Evolutionary conservation across 2,888 invertebrate genomes (phyloP).

Genomic region (Melinopterus prodromus): DNA sequence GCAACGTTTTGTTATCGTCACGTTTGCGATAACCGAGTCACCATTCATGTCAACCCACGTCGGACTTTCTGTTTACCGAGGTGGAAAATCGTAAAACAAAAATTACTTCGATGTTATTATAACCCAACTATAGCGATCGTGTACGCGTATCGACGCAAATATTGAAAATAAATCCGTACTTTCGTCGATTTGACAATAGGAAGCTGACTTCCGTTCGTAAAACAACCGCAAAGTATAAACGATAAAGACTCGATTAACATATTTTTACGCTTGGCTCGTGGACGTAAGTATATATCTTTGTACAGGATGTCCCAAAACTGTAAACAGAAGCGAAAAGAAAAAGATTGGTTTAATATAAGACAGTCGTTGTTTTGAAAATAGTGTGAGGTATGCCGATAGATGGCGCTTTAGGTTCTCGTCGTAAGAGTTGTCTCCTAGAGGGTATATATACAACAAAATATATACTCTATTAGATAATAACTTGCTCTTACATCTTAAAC

Average conservation of each 20-base stretch:
- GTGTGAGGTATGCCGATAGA: too few species aligned
- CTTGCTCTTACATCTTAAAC: too few species aligned
- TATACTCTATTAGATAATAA: too few species aligned
- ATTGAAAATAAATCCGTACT: neutral
- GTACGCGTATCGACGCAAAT: neutral
- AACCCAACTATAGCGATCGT: too few species aligned
- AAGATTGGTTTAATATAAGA: too few species aligned
- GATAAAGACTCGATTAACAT: neutral
- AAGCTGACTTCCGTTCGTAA: neutral
- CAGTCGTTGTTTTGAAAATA: too few species aligned
- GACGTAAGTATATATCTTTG: neutral
- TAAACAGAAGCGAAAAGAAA: too few species aligned
- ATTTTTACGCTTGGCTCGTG: neutral
- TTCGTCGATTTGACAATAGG: neutral
- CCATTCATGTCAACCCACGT: neutral
- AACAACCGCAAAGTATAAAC: neutral
- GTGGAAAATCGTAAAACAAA: neutral
- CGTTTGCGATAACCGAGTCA: neutral
- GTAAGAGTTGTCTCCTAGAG: too few species aligned
- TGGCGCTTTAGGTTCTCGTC: too few species aligned
- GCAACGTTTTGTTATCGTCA: neutral
- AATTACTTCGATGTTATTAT: neutral
- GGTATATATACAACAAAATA: too few species aligned
- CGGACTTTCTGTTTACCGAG: neutral
- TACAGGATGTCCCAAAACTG: too few species aligned